Evolutionary conservation across 2,113 vertebrate genomes (phyloP).

Genomic region (Heterocephalus glaber): DNA sequence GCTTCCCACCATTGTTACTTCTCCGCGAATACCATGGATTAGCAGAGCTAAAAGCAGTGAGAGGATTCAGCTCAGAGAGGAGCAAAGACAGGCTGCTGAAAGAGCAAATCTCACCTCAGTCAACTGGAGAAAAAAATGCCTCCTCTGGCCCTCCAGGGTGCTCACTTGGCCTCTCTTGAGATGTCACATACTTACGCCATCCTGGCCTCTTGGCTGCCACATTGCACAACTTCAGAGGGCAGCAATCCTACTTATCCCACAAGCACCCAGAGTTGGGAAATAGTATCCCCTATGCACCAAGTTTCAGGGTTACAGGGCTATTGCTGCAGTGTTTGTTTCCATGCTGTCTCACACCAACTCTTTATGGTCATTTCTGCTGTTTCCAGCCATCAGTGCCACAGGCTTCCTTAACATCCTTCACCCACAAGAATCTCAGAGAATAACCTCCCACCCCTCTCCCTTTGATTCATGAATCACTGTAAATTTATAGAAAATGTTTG

Average conservation of each 20-base stretch:
- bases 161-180: not conserved
- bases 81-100: not conserved
- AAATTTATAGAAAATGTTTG: not conserved
- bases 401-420: not conserved
- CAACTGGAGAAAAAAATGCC: not conserved
- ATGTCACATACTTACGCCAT: not conserved
- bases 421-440: not conserved
- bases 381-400: not conserved
- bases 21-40: not conserved
- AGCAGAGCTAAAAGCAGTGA: not conserved
- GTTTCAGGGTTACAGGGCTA: not conserved
- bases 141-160: not conserved
- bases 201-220: not conserved
- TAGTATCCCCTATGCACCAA: not conserved
- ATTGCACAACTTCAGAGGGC: not conserved
- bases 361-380: not conserved
- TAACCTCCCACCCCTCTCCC: not conserved
- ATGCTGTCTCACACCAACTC: not conserved
- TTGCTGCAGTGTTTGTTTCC: not conserved
- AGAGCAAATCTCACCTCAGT: not conserved
- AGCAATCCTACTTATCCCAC: not conserved
- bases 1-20: not conserved
- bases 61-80: not conserved
- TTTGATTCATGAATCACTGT: not conserved
- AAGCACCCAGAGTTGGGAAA: not conserved